phyloP scores from a whole-genome alignment of 2,113 vertebrate species.

The Isichthys henryi region DNA sequence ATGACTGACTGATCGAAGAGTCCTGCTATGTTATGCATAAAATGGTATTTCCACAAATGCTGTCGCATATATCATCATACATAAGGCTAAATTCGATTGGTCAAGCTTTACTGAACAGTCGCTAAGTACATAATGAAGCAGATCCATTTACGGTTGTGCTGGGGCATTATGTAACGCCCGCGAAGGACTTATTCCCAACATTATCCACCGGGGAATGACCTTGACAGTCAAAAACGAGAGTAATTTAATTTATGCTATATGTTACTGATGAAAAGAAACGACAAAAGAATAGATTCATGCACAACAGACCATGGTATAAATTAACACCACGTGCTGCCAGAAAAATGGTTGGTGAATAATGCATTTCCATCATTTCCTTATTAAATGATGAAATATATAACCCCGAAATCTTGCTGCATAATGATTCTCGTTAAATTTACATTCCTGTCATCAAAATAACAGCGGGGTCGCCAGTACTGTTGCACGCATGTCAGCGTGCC shows the following conservation, averaged over 20 bases:
- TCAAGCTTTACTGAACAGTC: conserved; percentile 3
- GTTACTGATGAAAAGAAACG: not conserved
- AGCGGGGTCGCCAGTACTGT: not conserved
- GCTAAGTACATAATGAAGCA: conserved; percentile 4
- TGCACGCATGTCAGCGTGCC: conserved; percentile 8
- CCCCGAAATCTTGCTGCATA: not conserved
- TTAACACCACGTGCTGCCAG: not conserved
- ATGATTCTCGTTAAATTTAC: not conserved
- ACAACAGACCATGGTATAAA: too few relatives aligned
- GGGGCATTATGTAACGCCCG: conserved; percentile 35
- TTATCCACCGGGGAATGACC: conserved; percentile 55
- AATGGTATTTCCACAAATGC: not conserved
- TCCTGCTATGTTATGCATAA: not conserved
- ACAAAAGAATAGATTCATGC: not conserved
- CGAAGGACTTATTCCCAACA: conserved; percentile 37
- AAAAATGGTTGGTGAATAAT: not conserved
- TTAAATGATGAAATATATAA: not conserved
- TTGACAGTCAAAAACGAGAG: conserved; percentile 45
- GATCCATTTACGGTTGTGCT: conserved; percentile 13
- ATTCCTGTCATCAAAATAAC: not conserved
- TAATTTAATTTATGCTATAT: not conserved
- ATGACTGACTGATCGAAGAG: not conserved
- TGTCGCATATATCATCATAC: not conserved
- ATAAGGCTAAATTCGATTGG: not conserved
- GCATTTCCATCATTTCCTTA: not conserved